A percentile compares a stretch with the other conserved stretches of the same genome.
Evolutionary conservation across 2,797 vertebrate species (phyloP).

Genomic region (Eulemur rubriventer): DNA sequence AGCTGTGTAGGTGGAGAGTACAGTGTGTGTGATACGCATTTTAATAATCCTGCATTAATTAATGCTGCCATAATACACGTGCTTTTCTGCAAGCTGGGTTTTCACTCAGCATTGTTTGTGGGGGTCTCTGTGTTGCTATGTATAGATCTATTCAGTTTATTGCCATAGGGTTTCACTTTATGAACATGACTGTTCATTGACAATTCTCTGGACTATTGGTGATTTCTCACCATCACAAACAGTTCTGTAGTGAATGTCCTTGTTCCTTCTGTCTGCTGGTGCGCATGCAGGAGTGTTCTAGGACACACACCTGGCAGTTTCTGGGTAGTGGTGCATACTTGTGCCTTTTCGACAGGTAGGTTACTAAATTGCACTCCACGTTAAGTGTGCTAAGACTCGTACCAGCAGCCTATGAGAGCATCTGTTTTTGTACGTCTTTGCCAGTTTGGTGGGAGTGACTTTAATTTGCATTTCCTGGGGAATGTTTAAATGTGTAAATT

Average conservation of each 20-base stretch:
- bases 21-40: not conserved
- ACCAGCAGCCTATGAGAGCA: not conserved
- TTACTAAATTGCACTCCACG: rapidly evolving
- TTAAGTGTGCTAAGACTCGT: not conserved
- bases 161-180: not conserved
- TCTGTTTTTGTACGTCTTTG: not conserved
- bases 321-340: no score
- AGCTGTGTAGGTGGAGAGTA: not conserved
- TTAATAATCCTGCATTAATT: not conserved
- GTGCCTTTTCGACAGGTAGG: not conserved
- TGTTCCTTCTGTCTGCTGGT: not conserved
- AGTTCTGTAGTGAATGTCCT: not conserved
- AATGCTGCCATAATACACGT: not conserved
- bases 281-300: no score
- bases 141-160: no score
- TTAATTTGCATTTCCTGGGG: not conserved
- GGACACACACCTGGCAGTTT: not conserved
- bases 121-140: not conserved
- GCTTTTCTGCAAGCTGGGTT: not conserved
- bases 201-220: not conserved
- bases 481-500: not conserved
- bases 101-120: no score
- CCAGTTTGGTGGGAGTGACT: not conserved
- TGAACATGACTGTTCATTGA: not conserved
- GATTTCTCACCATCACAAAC: not conserved